Evolutionary conservation across 2,113 vertebrate genomes (phyloP).

Genomic region (Saccopteryx leptura): DNA sequence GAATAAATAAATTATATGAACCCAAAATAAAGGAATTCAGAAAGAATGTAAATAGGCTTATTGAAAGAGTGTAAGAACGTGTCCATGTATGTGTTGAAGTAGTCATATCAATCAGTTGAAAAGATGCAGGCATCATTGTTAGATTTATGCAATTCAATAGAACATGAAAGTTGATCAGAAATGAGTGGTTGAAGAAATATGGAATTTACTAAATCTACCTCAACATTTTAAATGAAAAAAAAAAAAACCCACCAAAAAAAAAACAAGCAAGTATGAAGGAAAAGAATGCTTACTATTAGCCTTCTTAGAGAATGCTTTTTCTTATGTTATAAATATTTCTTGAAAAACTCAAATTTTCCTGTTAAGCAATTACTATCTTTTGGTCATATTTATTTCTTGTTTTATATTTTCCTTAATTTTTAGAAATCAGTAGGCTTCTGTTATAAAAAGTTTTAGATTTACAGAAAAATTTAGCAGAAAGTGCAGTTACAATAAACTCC

Average conservation of each 20-base stretch:
- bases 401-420: neutral
- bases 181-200: constrained; percentile 47
- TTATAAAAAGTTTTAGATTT: neutral
- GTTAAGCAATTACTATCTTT: neutral
- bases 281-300: neutral
- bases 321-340: neutral
- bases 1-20: constrained; percentile 79
- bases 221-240: constrained; percentile 41
- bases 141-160: constrained; percentile 6
- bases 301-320: neutral
- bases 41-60: constrained; percentile 9
- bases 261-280: neutral
- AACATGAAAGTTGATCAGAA: constrained; percentile 14
- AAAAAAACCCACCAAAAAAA: neutral
- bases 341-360: neutral
- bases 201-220: constrained; percentile 12
- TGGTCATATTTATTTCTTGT: neutral
- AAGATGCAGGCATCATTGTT: neutral
- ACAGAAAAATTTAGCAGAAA: neutral
- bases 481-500: neutral
- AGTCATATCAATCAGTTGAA: neutral
- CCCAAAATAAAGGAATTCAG: constrained; percentile 54
- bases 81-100: neutral
- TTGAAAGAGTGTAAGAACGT: constrained; percentile 21
- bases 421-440: neutral